These are phyloP conservation scores for Tapirus terrestris DNA, from an alignment of 2,113 vertebrate genomes.

Conservation along the genomic window DNA sequence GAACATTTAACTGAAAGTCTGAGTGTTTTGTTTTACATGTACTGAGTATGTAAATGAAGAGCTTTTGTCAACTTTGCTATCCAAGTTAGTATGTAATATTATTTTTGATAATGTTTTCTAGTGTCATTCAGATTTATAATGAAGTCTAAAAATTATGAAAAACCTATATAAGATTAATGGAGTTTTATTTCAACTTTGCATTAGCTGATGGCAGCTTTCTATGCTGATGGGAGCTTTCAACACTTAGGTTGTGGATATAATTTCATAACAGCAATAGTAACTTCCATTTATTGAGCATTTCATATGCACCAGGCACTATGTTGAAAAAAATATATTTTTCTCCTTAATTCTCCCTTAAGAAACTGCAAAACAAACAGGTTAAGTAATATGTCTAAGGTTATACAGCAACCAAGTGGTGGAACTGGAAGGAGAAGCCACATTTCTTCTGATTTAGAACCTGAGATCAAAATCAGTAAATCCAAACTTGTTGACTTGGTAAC, in stretches of 20 bases:
- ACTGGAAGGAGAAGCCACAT: not conserved
- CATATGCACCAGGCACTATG: not conserved
- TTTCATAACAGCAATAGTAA: not conserved
- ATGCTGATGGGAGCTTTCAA: not conserved
- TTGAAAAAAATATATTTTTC: not conserved
- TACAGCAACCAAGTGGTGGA: not conserved
- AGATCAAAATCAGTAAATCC: not conserved
- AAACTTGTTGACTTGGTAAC: not conserved
- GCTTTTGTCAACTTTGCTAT: not conserved
- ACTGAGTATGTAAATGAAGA: not conserved
- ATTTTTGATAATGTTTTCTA: not conserved
- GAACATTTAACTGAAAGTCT: not conserved
- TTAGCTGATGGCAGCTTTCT: not conserved
- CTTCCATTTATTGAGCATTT: not conserved
- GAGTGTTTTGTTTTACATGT: not conserved
- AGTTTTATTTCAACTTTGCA: not conserved
- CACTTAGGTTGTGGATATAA: not conserved
- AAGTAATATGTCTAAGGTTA: not conserved
- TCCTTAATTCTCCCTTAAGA: not conserved
- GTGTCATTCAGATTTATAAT: not conserved
- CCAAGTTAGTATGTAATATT: not conserved
- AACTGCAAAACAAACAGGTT: not conserved
- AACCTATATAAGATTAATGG: not conserved
- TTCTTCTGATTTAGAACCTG: not conserved
- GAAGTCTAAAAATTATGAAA: not conserved